These are phyloP conservation scores for Betta splendens DNA, from an alignment of 2,797 vertebrate genomes.

Conservation along the genomic window DNA sequence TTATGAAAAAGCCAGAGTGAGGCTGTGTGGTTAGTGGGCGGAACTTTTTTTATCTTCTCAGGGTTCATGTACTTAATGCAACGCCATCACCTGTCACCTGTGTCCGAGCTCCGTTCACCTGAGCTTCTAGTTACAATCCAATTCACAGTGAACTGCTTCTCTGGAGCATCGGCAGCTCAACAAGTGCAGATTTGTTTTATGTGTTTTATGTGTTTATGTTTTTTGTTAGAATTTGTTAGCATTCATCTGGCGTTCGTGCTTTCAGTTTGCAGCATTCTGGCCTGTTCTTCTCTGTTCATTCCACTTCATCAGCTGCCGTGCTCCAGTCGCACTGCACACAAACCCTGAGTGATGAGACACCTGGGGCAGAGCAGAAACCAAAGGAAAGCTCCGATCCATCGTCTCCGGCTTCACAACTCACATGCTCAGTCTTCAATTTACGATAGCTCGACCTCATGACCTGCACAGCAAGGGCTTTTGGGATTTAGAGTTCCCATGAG, in stretches of 20 bases:
- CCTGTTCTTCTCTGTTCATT: too few species aligned
- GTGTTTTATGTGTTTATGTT: too few species aligned
- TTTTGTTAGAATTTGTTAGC: not conserved
- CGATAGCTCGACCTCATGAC: conserved; percentile 56
- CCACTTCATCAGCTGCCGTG: too few species aligned
- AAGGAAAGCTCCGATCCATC: conserved; percentile 37
- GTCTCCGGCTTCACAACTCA: conserved; percentile 47
- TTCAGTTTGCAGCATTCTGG: not conserved
- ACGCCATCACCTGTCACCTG: too few species aligned
- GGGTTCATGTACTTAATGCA: too few species aligned
- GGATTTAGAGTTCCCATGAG: conserved; percentile 58
- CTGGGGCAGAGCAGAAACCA: conserved; percentile 17
- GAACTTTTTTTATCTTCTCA: too few species aligned
- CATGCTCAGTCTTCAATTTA: conserved; percentile 59
- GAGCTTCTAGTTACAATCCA: too few species aligned
- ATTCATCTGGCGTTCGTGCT: not conserved
- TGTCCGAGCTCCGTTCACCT: too few species aligned
- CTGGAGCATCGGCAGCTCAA: not conserved
- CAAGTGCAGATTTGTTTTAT: conserved; percentile 7
- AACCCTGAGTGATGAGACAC: conserved; percentile 29
- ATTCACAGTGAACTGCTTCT: not conserved
- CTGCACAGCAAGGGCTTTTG: conserved; percentile 47
- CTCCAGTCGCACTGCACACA: conserved; percentile 27
- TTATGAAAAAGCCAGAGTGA: conserved; percentile 27
- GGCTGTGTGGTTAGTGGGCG: not conserved